Conservation (phyloP, 2,113 vertebrate genomes). For the Calidris pygmaea region DNA sequence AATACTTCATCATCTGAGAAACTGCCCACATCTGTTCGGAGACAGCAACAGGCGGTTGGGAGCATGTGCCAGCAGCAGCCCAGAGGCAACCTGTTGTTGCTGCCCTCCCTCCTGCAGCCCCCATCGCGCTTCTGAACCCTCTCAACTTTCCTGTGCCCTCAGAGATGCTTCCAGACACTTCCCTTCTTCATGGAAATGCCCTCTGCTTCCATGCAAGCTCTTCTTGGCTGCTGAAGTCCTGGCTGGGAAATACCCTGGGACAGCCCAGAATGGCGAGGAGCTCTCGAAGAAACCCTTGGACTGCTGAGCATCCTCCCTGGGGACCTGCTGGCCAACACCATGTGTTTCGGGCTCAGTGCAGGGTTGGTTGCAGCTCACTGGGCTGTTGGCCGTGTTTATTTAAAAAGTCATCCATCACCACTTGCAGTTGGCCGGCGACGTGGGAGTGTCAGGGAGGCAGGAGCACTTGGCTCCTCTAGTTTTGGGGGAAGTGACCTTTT, state of each 20-base stretch:
- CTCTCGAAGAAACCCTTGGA: not conserved
- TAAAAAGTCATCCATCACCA: not conserved
- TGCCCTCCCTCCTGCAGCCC: not conserved
- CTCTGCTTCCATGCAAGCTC: not conserved
- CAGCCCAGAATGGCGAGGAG: not conserved
- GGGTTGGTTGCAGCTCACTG: not conserved
- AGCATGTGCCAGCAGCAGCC: constrained; percentile 38
- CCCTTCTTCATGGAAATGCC: not conserved
- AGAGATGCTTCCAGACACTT: not conserved
- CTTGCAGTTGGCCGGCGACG: not conserved
- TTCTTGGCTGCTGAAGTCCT: rapidly evolving
- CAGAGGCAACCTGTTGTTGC: constrained; percentile 36
- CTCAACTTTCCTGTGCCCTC: not conserved
- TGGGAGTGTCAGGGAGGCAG: not conserved
- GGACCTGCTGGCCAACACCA: not conserved
- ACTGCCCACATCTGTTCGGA: constrained; percentile 68
- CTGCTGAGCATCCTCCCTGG: not conserved
- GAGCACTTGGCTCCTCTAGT: not conserved
- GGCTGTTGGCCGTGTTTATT: not conserved
- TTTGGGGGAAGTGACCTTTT: not conserved
- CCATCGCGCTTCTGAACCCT: not conserved
- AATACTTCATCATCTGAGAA: constrained; percentile 63
- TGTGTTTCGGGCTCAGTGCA: not conserved
- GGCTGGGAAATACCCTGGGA: rapidly evolving
- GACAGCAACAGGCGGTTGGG: constrained; percentile 25